Evolutionary conservation across 2,888 invertebrate genomes (phyloP).

Genomic region (Lottia gigantea): DNA sequence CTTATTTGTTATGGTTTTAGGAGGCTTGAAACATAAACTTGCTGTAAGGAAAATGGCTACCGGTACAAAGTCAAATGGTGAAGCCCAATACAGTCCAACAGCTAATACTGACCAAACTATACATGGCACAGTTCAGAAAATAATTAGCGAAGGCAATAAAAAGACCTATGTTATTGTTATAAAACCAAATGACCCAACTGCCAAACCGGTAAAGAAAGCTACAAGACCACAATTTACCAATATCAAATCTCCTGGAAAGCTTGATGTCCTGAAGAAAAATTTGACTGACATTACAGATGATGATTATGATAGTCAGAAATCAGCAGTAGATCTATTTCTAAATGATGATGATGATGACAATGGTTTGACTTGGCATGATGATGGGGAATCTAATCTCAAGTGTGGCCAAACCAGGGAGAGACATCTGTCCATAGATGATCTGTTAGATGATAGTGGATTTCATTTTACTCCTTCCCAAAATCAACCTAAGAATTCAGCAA

Average conservation of each 20-base stretch:
- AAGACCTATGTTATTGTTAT: conserved; percentile 44
- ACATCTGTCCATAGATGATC: too few species aligned
- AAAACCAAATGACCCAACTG: conserved; percentile 34
- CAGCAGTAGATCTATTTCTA: conserved; percentile 32
- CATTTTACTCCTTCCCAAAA: not conserved
- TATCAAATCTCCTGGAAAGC: not conserved
- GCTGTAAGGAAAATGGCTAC: too few species aligned
- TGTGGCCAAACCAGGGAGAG: not conserved
- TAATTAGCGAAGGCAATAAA: conserved; percentile 35
- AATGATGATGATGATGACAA: conserved; percentile 40
- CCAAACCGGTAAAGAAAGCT: conserved; percentile 18
- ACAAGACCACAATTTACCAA: not conserved
- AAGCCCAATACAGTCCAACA: conserved; percentile 13
- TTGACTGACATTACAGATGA: conserved; percentile 37
- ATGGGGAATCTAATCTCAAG: conserved; percentile 3
- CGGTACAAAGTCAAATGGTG: not conserved
- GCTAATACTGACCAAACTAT: conserved; percentile 6
- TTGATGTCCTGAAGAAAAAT: conserved; percentile 44
- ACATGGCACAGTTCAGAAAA: conserved; percentile 30
- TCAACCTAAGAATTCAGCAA: not conserved
- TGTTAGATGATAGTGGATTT: not conserved
- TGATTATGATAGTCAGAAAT: conserved; percentile 32
- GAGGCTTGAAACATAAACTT: too few species aligned
- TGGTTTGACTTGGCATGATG: not conserved
- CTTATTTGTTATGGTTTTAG: too few species aligned